phyloP scores from a whole-genome alignment of 2,113 vertebrate genomes.

The Lophius piscatorius region DNA sequence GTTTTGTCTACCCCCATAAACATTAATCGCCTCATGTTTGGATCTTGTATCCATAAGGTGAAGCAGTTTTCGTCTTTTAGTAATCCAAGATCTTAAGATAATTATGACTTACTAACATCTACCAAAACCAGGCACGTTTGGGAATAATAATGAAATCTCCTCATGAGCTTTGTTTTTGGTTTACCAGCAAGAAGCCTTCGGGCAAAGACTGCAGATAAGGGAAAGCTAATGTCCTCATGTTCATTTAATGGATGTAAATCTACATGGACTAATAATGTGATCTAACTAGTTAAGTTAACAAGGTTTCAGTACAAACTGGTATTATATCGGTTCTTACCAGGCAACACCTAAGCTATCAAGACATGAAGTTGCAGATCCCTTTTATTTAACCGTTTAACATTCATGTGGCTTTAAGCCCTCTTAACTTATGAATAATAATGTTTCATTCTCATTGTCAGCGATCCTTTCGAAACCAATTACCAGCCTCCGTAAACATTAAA shows the following conservation, averaged over 20 bases:
- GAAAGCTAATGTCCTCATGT: conserved; percentile 30
- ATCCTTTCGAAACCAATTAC: conserved; percentile 27
- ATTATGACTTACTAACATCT: too few species aligned
- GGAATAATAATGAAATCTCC: conserved; percentile 25
- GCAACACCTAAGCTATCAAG: conserved; percentile 11
- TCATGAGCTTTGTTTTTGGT: conserved; percentile 46
- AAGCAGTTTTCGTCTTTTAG: too few species aligned
- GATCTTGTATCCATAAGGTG: too few species aligned
- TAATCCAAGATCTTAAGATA: too few species aligned
- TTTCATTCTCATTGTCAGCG: conserved; percentile 32
- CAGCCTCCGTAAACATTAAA: conserved; percentile 28
- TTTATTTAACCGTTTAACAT: conserved; percentile 9
- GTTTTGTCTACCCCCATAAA: too few species aligned
- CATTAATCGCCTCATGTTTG: too few species aligned
- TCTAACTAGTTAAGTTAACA: too few species aligned
- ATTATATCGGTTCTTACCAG: conserved; percentile 5
- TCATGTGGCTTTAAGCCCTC: conserved; percentile 8
- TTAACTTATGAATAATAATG: conserved; percentile 27
- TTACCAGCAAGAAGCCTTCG: conserved; percentile 17
- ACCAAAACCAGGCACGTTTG: conserved; percentile 24
- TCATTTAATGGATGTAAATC: conserved; percentile 18
- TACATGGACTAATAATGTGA: too few species aligned
- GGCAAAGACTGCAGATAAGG: conserved; percentile 19
- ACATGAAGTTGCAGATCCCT: conserved; percentile 9
- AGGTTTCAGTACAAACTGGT: too few species aligned